Percentiles rank a stretch among this genome's conserved stretches.
phyloP scores from a whole-genome alignment of 2,888 invertebrate genomes.

The Callyntrura guangdongensis region DNA sequence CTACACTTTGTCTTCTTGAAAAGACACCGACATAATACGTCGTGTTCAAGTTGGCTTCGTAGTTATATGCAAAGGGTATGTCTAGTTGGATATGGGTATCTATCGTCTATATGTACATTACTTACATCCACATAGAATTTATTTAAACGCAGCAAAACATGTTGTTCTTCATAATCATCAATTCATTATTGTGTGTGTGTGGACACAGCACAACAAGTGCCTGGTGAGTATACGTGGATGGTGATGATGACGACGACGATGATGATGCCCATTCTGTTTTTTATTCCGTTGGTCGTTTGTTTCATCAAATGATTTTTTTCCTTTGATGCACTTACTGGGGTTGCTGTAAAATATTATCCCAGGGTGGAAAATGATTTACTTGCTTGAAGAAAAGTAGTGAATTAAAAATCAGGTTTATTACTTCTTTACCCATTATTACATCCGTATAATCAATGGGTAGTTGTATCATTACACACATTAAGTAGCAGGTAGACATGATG shows the following conservation, averaged over 20 bases:
- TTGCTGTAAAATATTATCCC: constrained; percentile 37
- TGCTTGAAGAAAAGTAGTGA: constrained; percentile 61
- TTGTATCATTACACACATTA: constrained; percentile 54
- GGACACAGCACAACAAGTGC: neutral
- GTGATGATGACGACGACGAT: neutral
- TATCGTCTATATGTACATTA: neutral
- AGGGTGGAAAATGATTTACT: constrained; percentile 75
- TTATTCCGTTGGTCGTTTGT: constrained; percentile 72
- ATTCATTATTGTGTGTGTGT: neutral
- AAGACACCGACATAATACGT: constrained; percentile 73
- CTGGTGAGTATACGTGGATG: neutral
- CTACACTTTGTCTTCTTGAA: constrained; percentile 69
- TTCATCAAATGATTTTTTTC: constrained; percentile 52
- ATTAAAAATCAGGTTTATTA: constrained; percentile 60
- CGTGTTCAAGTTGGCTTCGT: constrained; percentile 52
- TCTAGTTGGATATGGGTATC: neutral
- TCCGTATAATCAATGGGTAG: constrained; percentile 50
- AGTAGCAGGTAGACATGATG: constrained; percentile 53
- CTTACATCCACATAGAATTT: neutral
- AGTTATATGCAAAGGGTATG: neutral
- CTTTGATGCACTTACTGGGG: neutral
- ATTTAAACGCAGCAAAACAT: neutral
- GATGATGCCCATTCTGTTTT: constrained; percentile 72
- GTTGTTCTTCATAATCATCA: constrained; percentile 21
- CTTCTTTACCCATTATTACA: constrained; percentile 16